phyloP scores from a whole-genome alignment of 2,888 invertebrate species.

The Apotomis capreana region DNA sequence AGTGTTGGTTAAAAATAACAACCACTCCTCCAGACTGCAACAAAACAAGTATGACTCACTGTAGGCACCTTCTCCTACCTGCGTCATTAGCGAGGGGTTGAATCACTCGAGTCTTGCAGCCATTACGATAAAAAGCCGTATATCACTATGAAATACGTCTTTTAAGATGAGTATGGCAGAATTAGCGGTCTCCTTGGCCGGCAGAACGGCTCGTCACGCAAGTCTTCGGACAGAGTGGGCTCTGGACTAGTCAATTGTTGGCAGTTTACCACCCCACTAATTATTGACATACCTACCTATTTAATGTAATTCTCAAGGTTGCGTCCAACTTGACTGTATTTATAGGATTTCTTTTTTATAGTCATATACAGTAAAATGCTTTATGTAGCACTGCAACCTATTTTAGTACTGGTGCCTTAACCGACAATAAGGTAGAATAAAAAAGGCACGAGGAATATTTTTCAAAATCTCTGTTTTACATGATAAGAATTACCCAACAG shows the following conservation, averaged over 20 bases:
- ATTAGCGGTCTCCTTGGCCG: slow-evolving; percentile 6
- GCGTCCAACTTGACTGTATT: too few relatives aligned
- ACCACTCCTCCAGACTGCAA: slow-evolving; percentile 15
- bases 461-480: too few relatives aligned
- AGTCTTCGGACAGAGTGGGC: slow-evolving; percentile 1
- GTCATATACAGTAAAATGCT: too few relatives aligned
- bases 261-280: neutral
- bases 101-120: slow-evolving; percentile 6
- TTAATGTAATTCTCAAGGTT: neutral
- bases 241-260: neutral
- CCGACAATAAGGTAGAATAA: too few relatives aligned
- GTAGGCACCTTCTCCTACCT: slow-evolving; percentile 18
- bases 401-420: too few relatives aligned
- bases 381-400: too few relatives aligned
- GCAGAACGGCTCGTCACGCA: slow-evolving; percentile 5
- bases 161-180: too few relatives aligned
- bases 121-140: neutral
- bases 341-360: too few relatives aligned
- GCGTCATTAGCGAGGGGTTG: slow-evolving; percentile 15
- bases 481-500: too few relatives aligned
- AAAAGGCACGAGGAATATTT: too few relatives aligned
- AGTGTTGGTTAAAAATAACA: slow-evolving; percentile 17
- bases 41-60: slow-evolving; percentile 23
- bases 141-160: too few relatives aligned
- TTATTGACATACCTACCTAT: neutral